Evolutionary conservation across 2,113 vertebrate genomes (phyloP), one percentile per base, ranked within the genome.

Genomic region (Pterocles burchelli): DNA sequence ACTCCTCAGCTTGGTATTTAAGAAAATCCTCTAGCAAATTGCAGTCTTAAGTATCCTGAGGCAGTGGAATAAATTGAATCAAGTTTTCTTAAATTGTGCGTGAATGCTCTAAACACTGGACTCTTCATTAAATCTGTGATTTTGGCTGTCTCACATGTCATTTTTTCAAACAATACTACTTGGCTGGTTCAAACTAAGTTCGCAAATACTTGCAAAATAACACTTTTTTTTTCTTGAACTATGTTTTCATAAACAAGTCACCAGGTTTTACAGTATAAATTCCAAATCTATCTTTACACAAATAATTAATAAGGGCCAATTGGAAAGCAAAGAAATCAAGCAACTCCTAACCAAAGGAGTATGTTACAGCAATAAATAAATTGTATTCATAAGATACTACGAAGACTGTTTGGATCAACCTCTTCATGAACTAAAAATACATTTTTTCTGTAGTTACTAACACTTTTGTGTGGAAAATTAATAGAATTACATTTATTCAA

Each of bases 261-360:
- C 5, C 38, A 51, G 9, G 10, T 76, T 86, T 83, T 72, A 13
- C 7, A 66, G 9, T 45, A 49, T 8, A 63, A 1, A 14, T 25
- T 2, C 10, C 13, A 68, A 61, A 79, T 41, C 7, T 59, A 17
- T 63, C 8, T 72, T 68, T 65, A 24, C 19, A 36, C 4, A 76
- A 75, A 51, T 65, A 83, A 85, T 52, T 92, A 46, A 25, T 66
- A 62, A 78, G 6, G 16, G 3, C 1, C 3, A 21, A 13, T 11
- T 61, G 9, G 25, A 72, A 82, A 48, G 4, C 2, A 85, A 85
- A 85, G 6, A 59, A 79, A 79, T 41, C 15, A 52, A 61, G 29
- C 1, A 68, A 22, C 5, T 79, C 15, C 5, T 63, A 68, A 51
- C 1, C 0, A 3, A 82, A 68, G 10, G 6, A 61, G 4, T 12